phyloP scores from a whole-genome alignment of 2,888 invertebrate genomes.

The Cephus pygmeus region DNA sequence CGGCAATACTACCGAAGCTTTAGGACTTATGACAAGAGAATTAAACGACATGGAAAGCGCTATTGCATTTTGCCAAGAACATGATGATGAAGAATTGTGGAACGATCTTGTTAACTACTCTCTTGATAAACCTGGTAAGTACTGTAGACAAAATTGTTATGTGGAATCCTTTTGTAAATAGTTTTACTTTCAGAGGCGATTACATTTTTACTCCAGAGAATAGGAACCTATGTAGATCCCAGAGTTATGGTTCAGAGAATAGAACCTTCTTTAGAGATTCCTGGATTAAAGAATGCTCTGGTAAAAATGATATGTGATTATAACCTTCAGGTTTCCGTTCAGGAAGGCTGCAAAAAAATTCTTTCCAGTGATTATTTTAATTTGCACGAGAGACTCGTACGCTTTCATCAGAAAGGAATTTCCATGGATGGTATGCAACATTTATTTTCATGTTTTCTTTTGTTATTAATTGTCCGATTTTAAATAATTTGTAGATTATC shows the following conservation, averaged over 20 bases:
- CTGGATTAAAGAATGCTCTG: conserved; percentile 88
- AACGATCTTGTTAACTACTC: conserved; percentile 89
- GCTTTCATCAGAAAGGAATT: conserved; percentile 82
- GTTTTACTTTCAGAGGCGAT: conserved; percentile 70
- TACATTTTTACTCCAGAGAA: conserved; percentile 76
- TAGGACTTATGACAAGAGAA: conserved; percentile 87
- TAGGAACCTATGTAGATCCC: conserved; percentile 91
- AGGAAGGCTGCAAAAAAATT: conserved; percentile 91
- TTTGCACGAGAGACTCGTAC: conserved; percentile 83
- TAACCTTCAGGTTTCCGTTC: conserved; percentile 90
- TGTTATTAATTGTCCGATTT: too few relatives aligned
- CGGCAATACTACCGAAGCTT: conserved; percentile 90
- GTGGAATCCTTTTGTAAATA: conserved; percentile 2
- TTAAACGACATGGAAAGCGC: conserved; percentile 92
- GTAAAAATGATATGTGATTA: conserved; percentile 97
- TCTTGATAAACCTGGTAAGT: conserved; percentile 82
- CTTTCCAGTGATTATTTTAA: conserved; percentile 91
- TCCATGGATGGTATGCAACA: conserved; percentile 69
- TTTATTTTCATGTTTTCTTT: not conserved
- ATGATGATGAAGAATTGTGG: conserved; percentile 95
- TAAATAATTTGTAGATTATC: conserved; percentile 71
- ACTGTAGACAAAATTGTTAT: conserved; percentile 3
- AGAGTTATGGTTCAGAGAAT: conserved; percentile 88
- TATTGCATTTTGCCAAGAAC: conserved; percentile 96
- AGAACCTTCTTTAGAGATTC: conserved; percentile 84